Percentiles rank a stretch among this genome's conserved stretches.
These are phyloP conservation scores for Sepioteuthis lessoniana DNA, from an alignment of 2,888 invertebrate species.

Conservation along the genomic window DNA sequence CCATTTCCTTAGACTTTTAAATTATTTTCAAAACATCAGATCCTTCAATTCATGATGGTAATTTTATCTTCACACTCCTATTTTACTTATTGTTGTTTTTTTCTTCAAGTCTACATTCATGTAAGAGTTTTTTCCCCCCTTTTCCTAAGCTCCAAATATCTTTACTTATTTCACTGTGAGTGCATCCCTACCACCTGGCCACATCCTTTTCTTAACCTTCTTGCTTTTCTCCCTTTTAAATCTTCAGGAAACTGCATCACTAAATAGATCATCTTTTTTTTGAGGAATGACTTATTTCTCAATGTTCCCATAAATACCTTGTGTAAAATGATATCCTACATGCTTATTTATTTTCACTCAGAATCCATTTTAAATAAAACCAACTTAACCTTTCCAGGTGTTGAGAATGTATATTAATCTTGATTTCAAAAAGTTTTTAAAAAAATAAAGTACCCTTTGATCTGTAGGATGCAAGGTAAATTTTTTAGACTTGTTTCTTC, in stretches of 20 bases:
- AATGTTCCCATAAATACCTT: neutral
- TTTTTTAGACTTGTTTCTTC: no score
- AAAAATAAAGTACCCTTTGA: no score
- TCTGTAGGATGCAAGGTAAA: no score
- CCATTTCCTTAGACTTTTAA: neutral
- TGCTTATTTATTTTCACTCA: neutral
- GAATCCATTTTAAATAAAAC: neutral
- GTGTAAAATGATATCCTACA: neutral
- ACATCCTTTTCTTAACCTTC: neutral
- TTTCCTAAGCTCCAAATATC: constrained; percentile 2
- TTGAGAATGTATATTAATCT: no score
- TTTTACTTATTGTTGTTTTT: neutral
- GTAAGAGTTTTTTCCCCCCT: neutral
- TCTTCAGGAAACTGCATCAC: neutral
- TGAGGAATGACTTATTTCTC: neutral
- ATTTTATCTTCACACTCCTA: neutral
- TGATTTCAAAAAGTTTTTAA: no score
- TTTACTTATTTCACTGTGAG: neutral
- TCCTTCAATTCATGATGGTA: neutral
- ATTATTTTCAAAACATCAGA: neutral
- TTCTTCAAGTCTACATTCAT: neutral
- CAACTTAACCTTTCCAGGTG: neutral
- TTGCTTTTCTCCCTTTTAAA: neutral
- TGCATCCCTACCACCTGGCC: neutral
- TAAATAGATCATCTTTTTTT: neutral